phyloP scores from a whole-genome alignment of 2,797 vertebrate genomes.

The Acrossocheilus wenchowensis region DNA sequence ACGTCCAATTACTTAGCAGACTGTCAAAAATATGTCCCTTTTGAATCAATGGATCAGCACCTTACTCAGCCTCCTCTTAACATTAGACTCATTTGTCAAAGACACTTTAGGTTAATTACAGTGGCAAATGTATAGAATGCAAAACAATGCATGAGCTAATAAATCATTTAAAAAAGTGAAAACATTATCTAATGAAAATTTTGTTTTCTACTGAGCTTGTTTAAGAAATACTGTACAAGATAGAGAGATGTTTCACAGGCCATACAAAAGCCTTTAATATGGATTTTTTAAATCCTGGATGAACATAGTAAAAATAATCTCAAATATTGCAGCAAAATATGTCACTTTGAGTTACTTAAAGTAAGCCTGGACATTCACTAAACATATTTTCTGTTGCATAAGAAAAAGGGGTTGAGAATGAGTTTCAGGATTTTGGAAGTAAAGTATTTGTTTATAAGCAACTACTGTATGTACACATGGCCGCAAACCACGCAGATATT shows the following conservation, averaged over 20 bases:
- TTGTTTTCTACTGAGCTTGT: background rate
- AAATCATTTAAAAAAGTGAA: conserved; percentile 64
- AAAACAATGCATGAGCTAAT: conserved; percentile 64
- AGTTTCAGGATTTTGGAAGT: background rate
- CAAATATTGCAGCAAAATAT: background rate
- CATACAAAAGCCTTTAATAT: background rate
- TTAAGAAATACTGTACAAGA: background rate
- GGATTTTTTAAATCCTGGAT: background rate
- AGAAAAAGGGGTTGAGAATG: background rate
- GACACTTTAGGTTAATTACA: conserved; percentile 60
- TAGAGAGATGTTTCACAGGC: background rate
- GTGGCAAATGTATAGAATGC: conserved; percentile 71
- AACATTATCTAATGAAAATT: conserved; percentile 8
- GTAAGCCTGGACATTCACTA: background rate
- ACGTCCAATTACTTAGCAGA: background rate
- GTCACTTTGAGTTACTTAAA: background rate
- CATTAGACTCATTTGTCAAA: conserved; percentile 55
- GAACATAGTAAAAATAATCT: background rate
- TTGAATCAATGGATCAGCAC: background rate
- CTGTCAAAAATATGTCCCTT: background rate
- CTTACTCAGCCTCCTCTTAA: background rate
- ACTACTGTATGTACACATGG: background rate
- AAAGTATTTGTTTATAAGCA: background rate
- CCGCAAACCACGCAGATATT: background rate
- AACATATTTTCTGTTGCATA: background rate